Percentiles rank a stretch among this genome's conserved stretches.
phyloP scores from a whole-genome alignment of 2,888 invertebrate species.

The Eretmocerus hayati region DNA sequence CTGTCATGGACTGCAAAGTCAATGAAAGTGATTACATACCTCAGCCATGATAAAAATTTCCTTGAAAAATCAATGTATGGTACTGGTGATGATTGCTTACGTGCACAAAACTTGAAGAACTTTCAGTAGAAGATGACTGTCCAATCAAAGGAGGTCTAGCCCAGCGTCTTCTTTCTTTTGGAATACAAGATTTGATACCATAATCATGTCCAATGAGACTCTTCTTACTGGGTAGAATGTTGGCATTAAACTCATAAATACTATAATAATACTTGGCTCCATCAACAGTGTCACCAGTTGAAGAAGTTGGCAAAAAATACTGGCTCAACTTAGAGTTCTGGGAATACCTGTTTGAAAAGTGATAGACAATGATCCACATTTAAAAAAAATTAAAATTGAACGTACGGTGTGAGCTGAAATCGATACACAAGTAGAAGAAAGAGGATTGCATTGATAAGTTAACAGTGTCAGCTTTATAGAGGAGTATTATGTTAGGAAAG shows the following conservation, averaged over 20 bases:
- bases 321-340: slow-evolving; percentile 61
- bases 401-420: no score
- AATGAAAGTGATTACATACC: no score
- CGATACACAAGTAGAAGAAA: no score
- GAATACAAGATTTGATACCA: slow-evolving; percentile 28
- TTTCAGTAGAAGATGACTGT: slow-evolving; percentile 35
- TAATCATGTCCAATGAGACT: slow-evolving; percentile 31
- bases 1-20: no score
- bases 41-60: no score
- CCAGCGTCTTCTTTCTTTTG: slow-evolving; percentile 41
- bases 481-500: no score
- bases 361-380: neutral
- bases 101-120: slow-evolving; percentile 27
- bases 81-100: slow-evolving; percentile 5
- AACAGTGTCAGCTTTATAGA: no score
- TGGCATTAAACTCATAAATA: slow-evolving; percentile 30
- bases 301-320: slow-evolving; percentile 51
- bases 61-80: no score
- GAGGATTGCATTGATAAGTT: no score
- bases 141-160: slow-evolving; percentile 43
- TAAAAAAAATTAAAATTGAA: neutral
- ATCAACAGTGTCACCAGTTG: slow-evolving; percentile 26
- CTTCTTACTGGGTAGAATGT: slow-evolving; percentile 24
- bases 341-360: slow-evolving; percentile 30
- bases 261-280: slow-evolving; percentile 32